Base-by-base conservation (phyloP, 2,797 vertebrate genomes). In the Arrhamphus sclerolepis region DNA sequence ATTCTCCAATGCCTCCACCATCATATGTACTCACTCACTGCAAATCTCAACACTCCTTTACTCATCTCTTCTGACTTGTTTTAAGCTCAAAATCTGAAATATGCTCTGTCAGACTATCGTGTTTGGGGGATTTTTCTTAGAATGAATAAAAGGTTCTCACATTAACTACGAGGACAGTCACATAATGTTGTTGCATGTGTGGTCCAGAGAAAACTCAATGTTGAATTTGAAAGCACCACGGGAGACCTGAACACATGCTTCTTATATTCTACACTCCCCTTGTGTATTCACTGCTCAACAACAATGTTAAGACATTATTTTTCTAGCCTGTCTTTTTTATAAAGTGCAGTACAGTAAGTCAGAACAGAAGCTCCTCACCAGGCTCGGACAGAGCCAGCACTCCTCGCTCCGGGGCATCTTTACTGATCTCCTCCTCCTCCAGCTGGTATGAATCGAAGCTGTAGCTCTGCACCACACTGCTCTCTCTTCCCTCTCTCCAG, bases 361-460 rank as follows among this genome's bases (percentile, higher is more conserved):
- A 75, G 34, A 61, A 59, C 5, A 63, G 28, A 71, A 49, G 58
- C 39, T 43, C 26, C 90, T 95, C 83, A 98, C 97, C 94, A 0
- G 95, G 89, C 75, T 97, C 95, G 21, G 93, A 92, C 84, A 96
- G 91, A 56, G 94, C 90, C 44, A 96, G 92, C 24, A 95, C 71
- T 0, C 93, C 94, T 87, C 94, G 93, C 90, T 94, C 92, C 6
- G 92, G 93, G 61, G 89, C 88, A 1, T 92, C 91, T 81, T 93
- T 94, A 1, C 82, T 72, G 51, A 92, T 89, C 66, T 94, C 94
- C 6, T 94, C 94, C 75, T 95, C 96, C 77, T 98, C 96, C 87
- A 96, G 92, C 86, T 95, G 96, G 90, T 96, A 95, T 41, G 95
- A 94, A 85, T 98, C 94, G 1, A 98, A 96, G 89, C 96, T 96